Evolutionary conservation across 2,888 invertebrate species (phyloP), one percentile per base, ranked within the genome.

Genomic region (Drosophila pseudotakahashii): DNA sequence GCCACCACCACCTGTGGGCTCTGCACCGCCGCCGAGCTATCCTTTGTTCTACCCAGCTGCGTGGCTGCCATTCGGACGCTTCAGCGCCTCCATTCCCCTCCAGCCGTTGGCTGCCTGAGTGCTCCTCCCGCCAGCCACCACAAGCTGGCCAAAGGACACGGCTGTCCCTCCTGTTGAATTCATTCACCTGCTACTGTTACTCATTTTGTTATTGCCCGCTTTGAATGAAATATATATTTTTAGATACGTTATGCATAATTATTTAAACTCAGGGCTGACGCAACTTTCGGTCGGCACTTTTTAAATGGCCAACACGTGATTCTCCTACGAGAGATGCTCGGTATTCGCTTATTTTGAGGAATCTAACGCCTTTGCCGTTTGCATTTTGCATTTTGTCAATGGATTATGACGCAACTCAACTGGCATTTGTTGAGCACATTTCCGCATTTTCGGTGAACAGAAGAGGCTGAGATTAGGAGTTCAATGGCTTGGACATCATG

Each of bases 31-130:
- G 42, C 54, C 41, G 52, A 60, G 16, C 26, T 87, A 75, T 66
- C 87, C 77, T 53, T 77, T 74, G 45, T 81, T 55, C 76, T 88
- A 70, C 81, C 88, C 70, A 66, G 94, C 94, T 90, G 93, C 93
- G 60, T 91, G 94, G 84, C 93, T 93, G 48, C 93, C 84, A 73
- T 91, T 76, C 85, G 90, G 81, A 78, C 83, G 3, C 26, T 82
- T 26, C 87, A 81, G 34, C 67, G 61, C 13, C 39, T 45, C 54
- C 39, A 53, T 50, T 50, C 69, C 45, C 68, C 47, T 26, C 39
- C 45, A 54, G 16, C 37, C 50, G 39, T 53, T 88, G 36, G 82
- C 72, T 78, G 50, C 36, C 73, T 69, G 41, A 57, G 14, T 7
- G 16, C 16, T 1, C n/a, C 11, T 44, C 14, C 51, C 11, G n/a